Evolutionary conservation across 1,140 invertebrate genomes (phyloP).

Genomic region (Wiebesia pumilae): DNA sequence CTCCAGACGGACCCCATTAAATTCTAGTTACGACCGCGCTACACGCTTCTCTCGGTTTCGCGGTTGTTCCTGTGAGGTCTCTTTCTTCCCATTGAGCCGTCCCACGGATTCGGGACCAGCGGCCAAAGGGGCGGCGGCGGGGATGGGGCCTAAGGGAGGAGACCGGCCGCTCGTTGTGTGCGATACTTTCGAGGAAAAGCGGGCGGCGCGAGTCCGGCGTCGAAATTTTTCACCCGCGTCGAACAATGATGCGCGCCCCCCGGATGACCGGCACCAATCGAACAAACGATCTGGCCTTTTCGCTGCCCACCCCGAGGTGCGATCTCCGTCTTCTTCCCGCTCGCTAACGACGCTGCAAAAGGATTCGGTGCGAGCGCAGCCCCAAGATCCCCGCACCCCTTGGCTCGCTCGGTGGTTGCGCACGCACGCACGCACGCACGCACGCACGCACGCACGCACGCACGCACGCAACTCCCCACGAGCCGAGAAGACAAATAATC

Average conservation of each 20-base stretch:
- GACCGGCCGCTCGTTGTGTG: background rate
- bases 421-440: too few relatives aligned
- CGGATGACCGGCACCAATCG: slow-evolving; percentile 68
- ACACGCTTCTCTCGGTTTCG: background rate
- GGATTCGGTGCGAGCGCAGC: background rate
- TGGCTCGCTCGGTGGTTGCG: background rate
- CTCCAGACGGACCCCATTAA: slow-evolving; percentile 56
- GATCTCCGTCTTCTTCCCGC: background rate
- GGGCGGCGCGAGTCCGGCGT: slow-evolving; percentile 57
- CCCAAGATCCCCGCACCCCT: background rate
- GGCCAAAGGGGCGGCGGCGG: background rate
- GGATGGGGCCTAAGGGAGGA: background rate
- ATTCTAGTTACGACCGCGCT: slow-evolving; percentile 63
- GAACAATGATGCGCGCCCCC: slow-evolving; percentile 58
- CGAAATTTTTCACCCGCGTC: slow-evolving; percentile 59
- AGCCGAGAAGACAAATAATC: background rate
- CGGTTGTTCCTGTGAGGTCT: slow-evolving; percentile 44
- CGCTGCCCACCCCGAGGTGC: slow-evolving; percentile 9
- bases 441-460: too few relatives aligned
- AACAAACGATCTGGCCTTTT: slow-evolving; percentile 57
- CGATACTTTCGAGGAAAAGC: slow-evolving; percentile 24
- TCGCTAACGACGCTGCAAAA: background rate
- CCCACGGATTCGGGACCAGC: background rate
- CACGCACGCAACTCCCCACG: background rate
- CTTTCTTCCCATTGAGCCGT: slow-evolving; percentile 34